phyloP scores from a whole-genome alignment of 2,797 vertebrate genomes.

The Prionace glauca region DNA sequence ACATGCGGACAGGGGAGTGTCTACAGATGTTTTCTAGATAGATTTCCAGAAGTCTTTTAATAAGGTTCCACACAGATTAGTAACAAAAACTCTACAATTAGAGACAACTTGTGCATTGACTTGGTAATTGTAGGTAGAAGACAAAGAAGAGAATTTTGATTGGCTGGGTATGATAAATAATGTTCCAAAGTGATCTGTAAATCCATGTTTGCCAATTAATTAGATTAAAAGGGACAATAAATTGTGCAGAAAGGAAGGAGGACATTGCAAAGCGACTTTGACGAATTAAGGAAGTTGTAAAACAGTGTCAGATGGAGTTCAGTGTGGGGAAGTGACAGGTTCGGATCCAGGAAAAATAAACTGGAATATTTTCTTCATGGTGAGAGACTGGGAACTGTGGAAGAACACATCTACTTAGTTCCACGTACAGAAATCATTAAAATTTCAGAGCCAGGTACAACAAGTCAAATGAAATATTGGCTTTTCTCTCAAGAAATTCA shows the following conservation, averaged over 20 bases:
- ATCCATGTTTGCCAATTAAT: neutral
- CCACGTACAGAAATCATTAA: neutral
- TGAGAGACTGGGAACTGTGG: neutral
- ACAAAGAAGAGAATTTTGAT: no score
- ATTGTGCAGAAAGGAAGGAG: neutral
- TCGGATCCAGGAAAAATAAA: neutral
- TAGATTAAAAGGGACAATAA: neutral
- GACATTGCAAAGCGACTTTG: neutral
- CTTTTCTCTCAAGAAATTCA: neutral
- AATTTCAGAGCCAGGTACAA: neutral
- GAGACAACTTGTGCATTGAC: neutral
- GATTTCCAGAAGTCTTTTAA: neutral
- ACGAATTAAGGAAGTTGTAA: neutral
- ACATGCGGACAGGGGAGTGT: neutral
- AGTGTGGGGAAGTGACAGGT: neutral
- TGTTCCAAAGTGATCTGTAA: neutral
- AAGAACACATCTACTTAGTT: neutral
- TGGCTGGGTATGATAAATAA: neutral
- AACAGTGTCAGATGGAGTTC: neutral
- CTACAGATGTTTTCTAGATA: neutral
- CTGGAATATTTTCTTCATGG: neutral
- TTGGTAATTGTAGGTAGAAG: neutral
- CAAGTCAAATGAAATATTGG: neutral
- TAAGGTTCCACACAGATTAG: neutral
- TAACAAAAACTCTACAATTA: neutral